Evolutionary conservation across 2,113 vertebrate genomes (phyloP).

Genomic region (western clawed frog (Xenopus tropicalis)): DNA sequence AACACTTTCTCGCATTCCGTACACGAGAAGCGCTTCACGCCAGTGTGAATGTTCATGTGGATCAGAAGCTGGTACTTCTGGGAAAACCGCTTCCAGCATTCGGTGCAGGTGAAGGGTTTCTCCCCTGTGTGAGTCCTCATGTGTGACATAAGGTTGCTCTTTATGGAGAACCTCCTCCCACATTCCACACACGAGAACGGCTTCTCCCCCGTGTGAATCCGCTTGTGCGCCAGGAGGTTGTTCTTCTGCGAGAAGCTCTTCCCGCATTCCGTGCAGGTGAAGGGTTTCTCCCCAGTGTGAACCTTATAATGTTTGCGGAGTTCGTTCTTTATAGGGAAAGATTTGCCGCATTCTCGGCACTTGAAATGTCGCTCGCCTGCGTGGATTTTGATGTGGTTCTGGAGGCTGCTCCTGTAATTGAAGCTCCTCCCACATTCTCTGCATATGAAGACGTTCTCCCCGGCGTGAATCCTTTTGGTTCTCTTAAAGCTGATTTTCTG

Average conservation of each 20-base stretch:
- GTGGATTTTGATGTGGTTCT: not conserved
- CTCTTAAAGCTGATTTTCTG: not conserved
- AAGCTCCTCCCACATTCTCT: not conserved
- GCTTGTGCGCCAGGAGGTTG: not conserved
- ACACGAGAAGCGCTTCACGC: conserved; percentile 2
- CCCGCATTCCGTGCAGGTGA: not conserved
- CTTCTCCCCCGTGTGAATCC: not conserved
- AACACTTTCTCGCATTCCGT: conserved; percentile 6
- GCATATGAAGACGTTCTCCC: too few species aligned
- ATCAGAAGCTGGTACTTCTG: not conserved
- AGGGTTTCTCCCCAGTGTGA: conserved; percentile 11
- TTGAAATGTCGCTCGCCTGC: not conserved
- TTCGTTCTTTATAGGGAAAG: not conserved
- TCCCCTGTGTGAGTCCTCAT: not conserved
- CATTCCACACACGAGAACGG: not conserved
- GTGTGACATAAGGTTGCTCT: conserved; percentile 2
- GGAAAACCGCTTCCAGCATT: not conserved
- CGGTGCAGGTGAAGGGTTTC: conserved; percentile 1
- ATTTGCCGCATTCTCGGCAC: conserved; percentile 12
- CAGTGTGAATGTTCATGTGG: not conserved
- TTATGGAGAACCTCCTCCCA: not conserved
- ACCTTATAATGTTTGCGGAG: not conserved
- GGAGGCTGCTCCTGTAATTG: not conserved
- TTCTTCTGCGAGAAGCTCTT: not conserved
- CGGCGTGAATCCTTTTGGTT: too few species aligned